Evolutionary conservation across 2,113 vertebrate species (phyloP).

Genomic region (Prolemur simus): DNA sequence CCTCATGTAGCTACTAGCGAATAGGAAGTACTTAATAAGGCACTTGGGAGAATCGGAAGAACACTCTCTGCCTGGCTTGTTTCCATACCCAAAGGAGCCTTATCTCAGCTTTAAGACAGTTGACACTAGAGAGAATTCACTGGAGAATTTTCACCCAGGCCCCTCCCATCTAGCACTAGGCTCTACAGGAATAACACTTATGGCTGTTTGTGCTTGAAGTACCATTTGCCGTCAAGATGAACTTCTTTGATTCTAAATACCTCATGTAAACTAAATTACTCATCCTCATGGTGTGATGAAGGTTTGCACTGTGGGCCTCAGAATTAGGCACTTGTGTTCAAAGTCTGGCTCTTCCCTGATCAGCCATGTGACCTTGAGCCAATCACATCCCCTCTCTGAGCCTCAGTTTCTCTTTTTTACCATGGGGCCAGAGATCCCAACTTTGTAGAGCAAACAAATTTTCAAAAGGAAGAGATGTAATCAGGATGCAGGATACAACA

Average conservation of each 20-base stretch:
- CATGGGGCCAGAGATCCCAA: neutral
- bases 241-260: neutral
- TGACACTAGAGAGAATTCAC: neutral
- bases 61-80: neutral
- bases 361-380: neutral
- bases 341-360: neutral
- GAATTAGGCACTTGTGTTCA: neutral
- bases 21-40: neutral
- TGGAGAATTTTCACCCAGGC: neutral
- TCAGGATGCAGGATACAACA: rapidly evolving
- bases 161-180: neutral
- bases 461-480: neutral
- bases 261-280: neutral
- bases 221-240: neutral
- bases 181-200: neutral
- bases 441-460: neutral
- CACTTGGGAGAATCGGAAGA: neutral
- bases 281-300: neutral
- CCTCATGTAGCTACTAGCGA: neutral
- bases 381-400: neutral
- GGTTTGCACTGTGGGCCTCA: neutral
- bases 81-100: neutral
- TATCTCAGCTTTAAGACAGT: neutral
- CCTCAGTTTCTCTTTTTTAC: neutral
- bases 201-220: neutral